Percentiles rank a stretch among this genome's conserved stretches.
Conservation (phyloP, 1,140 invertebrate genomes). For the Trinorchestia longiramus region DNA sequence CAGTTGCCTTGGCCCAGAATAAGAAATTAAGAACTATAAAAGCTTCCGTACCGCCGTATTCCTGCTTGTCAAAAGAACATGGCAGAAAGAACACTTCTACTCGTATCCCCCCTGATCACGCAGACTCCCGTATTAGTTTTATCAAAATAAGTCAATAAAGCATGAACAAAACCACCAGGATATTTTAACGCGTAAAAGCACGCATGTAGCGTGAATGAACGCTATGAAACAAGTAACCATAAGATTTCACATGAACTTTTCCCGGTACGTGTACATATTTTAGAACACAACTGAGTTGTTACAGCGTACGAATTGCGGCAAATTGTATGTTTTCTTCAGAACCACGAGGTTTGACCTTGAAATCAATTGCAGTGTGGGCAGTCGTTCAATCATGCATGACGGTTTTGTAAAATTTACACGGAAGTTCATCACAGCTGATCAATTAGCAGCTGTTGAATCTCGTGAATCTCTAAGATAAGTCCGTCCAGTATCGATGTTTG, state of each 20-base stretch:
- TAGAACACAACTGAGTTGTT: not conserved
- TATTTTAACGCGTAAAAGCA: not conserved
- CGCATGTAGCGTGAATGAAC: not conserved
- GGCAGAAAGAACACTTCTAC: too few species aligned
- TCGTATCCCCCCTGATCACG: not conserved
- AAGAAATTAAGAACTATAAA: too few species aligned
- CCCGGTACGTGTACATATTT: not conserved
- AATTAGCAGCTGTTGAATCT: not conserved
- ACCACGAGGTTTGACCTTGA: not conserved
- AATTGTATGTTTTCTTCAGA: not conserved
- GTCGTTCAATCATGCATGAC: not conserved
- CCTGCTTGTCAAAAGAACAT: too few species aligned
- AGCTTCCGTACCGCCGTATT: too few species aligned
- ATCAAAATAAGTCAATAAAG: not conserved
- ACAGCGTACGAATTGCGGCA: not conserved
- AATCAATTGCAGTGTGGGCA: not conserved
- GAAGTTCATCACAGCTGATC: not conserved
- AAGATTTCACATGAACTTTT: not conserved
- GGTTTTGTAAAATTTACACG: not conserved
- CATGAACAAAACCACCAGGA: not conserved
- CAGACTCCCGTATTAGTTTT: not conserved
- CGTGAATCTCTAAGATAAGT: not conserved
- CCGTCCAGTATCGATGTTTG: not conserved
- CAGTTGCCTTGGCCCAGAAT: too few species aligned
- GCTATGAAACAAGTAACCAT: not conserved